Conservation (phyloP, 2,888 invertebrate species). For the Anthophora plumipes region DNA sequence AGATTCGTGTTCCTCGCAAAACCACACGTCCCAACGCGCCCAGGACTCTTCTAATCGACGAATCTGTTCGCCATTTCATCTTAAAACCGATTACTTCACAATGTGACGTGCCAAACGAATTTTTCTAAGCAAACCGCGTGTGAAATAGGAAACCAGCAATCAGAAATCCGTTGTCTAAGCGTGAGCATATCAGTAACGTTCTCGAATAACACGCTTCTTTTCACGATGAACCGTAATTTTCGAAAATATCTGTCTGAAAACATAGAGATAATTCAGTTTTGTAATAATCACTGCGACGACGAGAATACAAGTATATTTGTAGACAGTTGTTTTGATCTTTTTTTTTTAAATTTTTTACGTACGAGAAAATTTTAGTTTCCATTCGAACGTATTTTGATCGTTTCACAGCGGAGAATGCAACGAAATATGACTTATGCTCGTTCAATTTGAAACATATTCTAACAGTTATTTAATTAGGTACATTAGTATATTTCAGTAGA, state of each 20-base stretch:
- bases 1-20: slow-evolving; percentile 48
- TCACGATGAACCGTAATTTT: background rate
- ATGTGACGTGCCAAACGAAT: slow-evolving; percentile 18
- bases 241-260: background rate
- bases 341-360: slow-evolving; percentile 2
- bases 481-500: no score
- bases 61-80: background rate
- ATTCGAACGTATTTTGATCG: background rate
- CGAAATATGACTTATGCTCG: background rate
- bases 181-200: slow-evolving; percentile 43
- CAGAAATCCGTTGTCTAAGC: slow-evolving; percentile 9
- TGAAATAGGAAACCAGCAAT: background rate
- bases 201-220: slow-evolving; percentile 1
- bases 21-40: slow-evolving; percentile 40
- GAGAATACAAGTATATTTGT: no score
- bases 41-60: slow-evolving; percentile 65
- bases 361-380: background rate
- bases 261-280: background rate
- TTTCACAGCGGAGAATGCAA: slow-evolving; percentile 10
- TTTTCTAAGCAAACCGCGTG: background rate
- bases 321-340: no score
- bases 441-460: no score
- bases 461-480: no score
- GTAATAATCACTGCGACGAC: background rate
- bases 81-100: background rate